Evolutionary conservation across 2,797 vertebrate genomes (phyloP), one percentile per base, ranked within the genome.

Genomic region (Sarcoramphus papa): DNA sequence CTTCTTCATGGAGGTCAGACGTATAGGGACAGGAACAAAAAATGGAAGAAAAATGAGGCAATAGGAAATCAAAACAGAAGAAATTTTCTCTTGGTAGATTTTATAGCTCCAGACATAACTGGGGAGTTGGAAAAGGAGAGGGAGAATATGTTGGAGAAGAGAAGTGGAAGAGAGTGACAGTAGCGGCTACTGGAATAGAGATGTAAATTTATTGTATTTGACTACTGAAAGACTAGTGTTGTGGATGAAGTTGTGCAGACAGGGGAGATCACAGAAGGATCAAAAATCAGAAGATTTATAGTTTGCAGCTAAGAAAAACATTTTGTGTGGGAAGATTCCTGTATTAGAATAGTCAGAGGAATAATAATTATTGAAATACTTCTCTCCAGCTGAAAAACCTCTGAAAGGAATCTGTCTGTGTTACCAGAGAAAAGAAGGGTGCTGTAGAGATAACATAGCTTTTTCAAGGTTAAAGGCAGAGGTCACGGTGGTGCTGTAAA

Each of bases 401-500:
- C 85, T 60, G 37, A 75, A 83, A 65, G 13, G 53, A 92, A 54
- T 80, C 68, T 62, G 40, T 57, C 43, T 73, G 56, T n/a, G 54
- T 80, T 28, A 88, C 40, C n/a, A 67, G 67, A 53, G 78, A 69
- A 76, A 89, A 94, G 67, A 85, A 76, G 67, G 64, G 92, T 82
- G 31, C 79, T 83, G 7, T 45, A 41, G 74, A 95, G 92, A 95
- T 96, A 94, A 73, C 47, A 41, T 14, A 81, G 85, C 76, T 77
- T 62, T 93, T n/a, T 85, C 95, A 94, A 96, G 93, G 93, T 93
- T 87, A 93, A 82, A 93, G 81, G 37, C 84, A 85, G 86, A 92
- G 92, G 89, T 95, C 93, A 94, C 0, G 0, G 64, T 18, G n/a
- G 40, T 80, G 82, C 53, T 86, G 89, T 82, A 77, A 90, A 94